Evolutionary conservation across 2,113 vertebrate species (phyloP).

Genomic region (Indri indri): DNA sequence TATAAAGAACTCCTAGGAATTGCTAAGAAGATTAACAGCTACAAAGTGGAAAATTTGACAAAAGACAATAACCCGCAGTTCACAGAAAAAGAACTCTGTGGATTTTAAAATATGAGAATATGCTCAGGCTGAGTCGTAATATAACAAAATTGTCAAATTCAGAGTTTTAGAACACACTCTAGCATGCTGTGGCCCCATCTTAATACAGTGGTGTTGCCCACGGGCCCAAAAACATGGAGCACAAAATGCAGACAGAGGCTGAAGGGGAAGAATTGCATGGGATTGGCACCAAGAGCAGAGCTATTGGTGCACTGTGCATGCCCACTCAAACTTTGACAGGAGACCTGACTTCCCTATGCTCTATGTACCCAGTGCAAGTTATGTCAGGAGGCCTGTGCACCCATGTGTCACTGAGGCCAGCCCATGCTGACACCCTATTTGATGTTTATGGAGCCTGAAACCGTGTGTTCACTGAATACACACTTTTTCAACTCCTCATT

Average conservation of each 20-base stretch:
- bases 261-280: too few species aligned
- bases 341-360: not conserved
- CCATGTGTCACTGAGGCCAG: not conserved
- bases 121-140: too few species aligned
- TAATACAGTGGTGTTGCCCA: too few species aligned
- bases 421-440: not conserved
- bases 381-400: too few species aligned
- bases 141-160: too few species aligned
- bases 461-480: not conserved
- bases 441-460: not conserved
- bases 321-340: not conserved
- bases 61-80: not conserved
- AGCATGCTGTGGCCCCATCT: too few species aligned
- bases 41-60: not conserved
- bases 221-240: too few species aligned
- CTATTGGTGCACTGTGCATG: not conserved
- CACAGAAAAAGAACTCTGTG: too few species aligned
- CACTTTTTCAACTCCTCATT: not conserved
- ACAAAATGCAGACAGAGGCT: too few species aligned
- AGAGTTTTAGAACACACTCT: too few species aligned
- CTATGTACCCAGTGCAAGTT: too few species aligned
- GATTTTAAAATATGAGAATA: too few species aligned
- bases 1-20: not conserved
- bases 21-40: not conserved
- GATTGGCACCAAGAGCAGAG: not conserved